Evolutionary conservation across 2,797 vertebrate species (phyloP).

Genomic region (Rhabdomys pumilio): DNA sequence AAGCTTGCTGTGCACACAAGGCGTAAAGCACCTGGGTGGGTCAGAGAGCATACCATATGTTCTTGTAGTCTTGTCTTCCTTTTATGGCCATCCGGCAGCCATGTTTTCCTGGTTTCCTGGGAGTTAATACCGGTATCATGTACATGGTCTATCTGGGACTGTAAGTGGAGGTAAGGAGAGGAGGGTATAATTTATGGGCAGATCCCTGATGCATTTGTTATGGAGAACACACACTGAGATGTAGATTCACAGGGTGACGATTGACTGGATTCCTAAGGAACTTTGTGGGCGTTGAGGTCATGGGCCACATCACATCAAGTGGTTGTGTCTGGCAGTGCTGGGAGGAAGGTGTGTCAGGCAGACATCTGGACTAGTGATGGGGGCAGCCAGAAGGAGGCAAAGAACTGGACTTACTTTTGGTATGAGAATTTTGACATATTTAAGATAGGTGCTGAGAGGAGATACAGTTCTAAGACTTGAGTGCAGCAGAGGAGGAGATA

Average conservation of each 20-base stretch:
- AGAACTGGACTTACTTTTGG: background rate
- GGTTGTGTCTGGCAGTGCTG: background rate
- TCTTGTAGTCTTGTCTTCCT: background rate
- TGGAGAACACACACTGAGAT: background rate
- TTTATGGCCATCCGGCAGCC: background rate
- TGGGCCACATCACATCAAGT: background rate
- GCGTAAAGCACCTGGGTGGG: background rate
- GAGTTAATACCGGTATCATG: background rate
- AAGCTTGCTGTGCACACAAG: background rate
- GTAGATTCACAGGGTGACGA: background rate
- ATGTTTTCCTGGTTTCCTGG: background rate
- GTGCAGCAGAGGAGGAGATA: background rate
- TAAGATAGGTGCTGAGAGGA: background rate
- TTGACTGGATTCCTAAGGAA: background rate
- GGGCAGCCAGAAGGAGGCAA: background rate
- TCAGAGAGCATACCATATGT: background rate
- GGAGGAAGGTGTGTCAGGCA: background rate
- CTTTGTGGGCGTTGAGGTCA: background rate
- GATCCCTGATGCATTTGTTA: background rate
- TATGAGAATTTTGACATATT: background rate
- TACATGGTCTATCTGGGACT: background rate
- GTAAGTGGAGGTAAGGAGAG: background rate
- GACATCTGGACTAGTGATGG: background rate
- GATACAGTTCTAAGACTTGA: background rate
- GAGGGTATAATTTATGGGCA: conserved; percentile 21